These are phyloP conservation scores for Heterohyrax brucei DNA, from an alignment of 2,797 vertebrate genomes.

Conservation along the genomic window DNA sequence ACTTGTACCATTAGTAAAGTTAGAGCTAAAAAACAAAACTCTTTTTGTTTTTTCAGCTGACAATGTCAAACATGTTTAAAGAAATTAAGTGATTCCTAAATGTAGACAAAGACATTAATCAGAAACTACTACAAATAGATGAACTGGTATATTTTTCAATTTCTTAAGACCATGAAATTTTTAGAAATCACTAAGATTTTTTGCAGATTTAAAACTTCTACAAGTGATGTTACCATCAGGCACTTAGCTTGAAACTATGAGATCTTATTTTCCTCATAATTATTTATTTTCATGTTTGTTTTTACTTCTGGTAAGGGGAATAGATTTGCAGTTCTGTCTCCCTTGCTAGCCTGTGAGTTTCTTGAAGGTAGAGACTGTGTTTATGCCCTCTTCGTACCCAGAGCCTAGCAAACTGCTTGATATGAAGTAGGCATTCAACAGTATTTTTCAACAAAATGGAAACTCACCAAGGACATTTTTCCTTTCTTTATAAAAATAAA, in stretches of 20 bases:
- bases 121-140: neutral
- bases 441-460: constrained; percentile 73
- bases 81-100: neutral
- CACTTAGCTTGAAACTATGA: neutral
- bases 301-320: neutral
- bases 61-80: neutral
- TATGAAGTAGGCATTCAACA: constrained; percentile 53
- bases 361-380: neutral
- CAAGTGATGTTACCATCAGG: neutral
- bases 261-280: neutral
- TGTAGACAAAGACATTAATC: constrained; percentile 26
- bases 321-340: neutral
- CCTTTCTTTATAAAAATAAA: constrained; percentile 75
- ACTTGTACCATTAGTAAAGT: neutral
- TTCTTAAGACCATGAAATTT: neutral
- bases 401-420: constrained; percentile 14
- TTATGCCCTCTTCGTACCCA: neutral
- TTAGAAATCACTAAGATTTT: neutral
- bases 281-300: constrained; percentile 1
- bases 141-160: neutral
- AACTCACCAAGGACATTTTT: constrained; percentile 52
- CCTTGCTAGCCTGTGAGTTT: neutral
- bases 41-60: neutral
- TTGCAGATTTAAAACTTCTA: constrained; percentile 11
- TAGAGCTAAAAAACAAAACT: neutral